A percentile compares a stretch with the other conserved stretches of the same genome.
Evolutionary conservation across 2,888 invertebrate species (phyloP).

Genomic region (Caenorhabditis panamensis): DNA sequence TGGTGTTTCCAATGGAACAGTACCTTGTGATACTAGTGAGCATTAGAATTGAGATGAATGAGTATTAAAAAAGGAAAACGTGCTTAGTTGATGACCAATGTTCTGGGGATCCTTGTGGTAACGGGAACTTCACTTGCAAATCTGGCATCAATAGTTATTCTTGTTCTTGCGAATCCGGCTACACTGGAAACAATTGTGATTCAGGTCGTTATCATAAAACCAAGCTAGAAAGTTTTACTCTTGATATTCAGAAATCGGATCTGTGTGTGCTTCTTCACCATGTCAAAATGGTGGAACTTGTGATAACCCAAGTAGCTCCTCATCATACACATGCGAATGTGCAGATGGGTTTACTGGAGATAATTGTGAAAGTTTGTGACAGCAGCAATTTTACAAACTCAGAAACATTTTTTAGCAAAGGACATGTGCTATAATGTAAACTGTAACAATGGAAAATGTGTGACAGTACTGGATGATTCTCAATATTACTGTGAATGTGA

Average conservation of each 20-base stretch:
- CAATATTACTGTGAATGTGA: slow-evolving; percentile 38
- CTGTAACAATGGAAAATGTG: slow-evolving; percentile 45
- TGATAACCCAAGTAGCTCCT: background rate
- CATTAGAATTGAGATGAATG: too few species aligned
- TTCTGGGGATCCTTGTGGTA: slow-evolving; percentile 29
- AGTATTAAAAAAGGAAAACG: too few species aligned
- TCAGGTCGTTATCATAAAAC: too few species aligned
- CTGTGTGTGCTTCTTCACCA: slow-evolving; percentile 24
- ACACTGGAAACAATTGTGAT: slow-evolving; percentile 28
- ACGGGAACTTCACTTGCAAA: slow-evolving; percentile 12
- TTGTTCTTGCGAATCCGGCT: slow-evolving; percentile 40
- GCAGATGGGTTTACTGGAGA: slow-evolving; percentile 27
- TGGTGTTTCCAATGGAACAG: slow-evolving; percentile 38
- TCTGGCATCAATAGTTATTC: slow-evolving; percentile 34
- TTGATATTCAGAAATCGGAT: slow-evolving; percentile 20
- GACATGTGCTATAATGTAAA: slow-evolving; percentile 19
- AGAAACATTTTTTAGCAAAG: too few species aligned
- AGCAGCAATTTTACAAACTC: too few species aligned
- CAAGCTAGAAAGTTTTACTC: too few species aligned
- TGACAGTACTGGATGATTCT: slow-evolving; percentile 18
- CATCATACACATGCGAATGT: slow-evolving; percentile 42
- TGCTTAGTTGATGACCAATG: slow-evolving; percentile 48
- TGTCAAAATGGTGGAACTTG: slow-evolving; percentile 50
- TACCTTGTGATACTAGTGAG: slow-evolving; percentile 51
- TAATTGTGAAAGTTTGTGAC: slow-evolving; percentile 51